These are phyloP conservation scores for Sebastes schlegelii DNA, from an alignment of 2,113 vertebrate genomes.

Conservation along the genomic window DNA sequence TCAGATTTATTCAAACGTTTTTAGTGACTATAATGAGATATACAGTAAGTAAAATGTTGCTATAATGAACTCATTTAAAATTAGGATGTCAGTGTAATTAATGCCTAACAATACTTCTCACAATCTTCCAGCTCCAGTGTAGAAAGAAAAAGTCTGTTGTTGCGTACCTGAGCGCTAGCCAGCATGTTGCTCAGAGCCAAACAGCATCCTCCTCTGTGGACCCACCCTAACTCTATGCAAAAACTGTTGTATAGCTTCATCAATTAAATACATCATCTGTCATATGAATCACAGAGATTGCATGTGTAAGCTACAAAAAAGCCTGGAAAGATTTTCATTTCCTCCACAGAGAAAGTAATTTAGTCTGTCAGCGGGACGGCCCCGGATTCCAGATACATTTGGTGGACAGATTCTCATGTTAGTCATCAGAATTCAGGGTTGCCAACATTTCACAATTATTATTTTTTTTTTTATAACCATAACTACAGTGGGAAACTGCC, in stretches of 20 bases:
- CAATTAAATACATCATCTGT: conserved; percentile 31
- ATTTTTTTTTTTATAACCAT: conserved; percentile 31
- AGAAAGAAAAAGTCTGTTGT: conserved; percentile 29
- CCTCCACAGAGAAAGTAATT: conserved; percentile 13
- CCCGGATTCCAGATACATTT: conserved; percentile 19
- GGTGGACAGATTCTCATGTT: conserved; percentile 32
- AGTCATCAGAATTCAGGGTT: conserved; percentile 23
- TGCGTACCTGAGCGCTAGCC: conserved; percentile 57
- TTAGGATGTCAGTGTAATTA: conserved; percentile 4
- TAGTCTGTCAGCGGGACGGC: conserved; percentile 44
- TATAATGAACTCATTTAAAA: conserved; percentile 5
- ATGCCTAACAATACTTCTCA: conserved; percentile 1
- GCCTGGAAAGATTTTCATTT: conserved; percentile 22
- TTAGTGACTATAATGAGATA: conserved; percentile 17
- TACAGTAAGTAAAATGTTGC: conserved; percentile 1
- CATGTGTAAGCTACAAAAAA: conserved; percentile 26
- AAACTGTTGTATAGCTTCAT: conserved; percentile 24
- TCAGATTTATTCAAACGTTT: conserved; percentile 21
- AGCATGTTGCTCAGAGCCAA: conserved; percentile 45
- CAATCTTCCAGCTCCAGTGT: conserved; percentile 8
- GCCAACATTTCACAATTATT: conserved; percentile 6
- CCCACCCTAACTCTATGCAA: conserved; percentile 33
- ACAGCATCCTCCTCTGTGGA: conserved; percentile 42
- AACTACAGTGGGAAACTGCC: not conserved
- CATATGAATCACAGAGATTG: conserved; percentile 39